Percentiles rank a stretch among this genome's conserved stretches.
Evolutionary conservation across 2,797 vertebrate genomes (phyloP).

Genomic region (Uromys caudimaculatus): DNA sequence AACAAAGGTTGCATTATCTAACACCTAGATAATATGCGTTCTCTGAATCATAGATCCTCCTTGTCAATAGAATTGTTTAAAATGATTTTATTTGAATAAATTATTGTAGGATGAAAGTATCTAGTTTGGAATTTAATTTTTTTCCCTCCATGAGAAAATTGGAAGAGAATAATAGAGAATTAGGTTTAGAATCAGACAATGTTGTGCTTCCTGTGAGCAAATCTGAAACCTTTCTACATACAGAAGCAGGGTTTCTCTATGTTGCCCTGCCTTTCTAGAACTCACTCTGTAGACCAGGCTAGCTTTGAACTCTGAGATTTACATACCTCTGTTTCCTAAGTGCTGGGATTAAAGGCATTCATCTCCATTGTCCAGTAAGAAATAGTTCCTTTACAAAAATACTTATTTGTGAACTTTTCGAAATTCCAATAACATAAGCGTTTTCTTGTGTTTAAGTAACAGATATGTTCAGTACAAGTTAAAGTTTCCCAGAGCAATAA

Average conservation of each 20-base stretch:
- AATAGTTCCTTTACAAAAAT: background rate
- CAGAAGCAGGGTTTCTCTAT: background rate
- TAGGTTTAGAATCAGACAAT: background rate
- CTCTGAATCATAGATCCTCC: background rate
- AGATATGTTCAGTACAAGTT: constrained; percentile 3
- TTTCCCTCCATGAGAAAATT: background rate
- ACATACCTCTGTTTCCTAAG: background rate
- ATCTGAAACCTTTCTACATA: constrained; percentile 14
- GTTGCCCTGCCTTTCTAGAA: background rate
- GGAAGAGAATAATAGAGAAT: background rate
- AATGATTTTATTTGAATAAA: background rate
- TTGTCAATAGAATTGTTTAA: background rate
- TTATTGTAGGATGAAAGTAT: background rate
- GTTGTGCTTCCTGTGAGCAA: background rate
- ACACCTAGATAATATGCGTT: background rate
- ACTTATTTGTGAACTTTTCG: background rate
- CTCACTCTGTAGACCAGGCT: background rate
- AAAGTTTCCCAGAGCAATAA: background rate
- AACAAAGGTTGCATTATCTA: constrained; percentile 25
- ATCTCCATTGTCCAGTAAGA: background rate
- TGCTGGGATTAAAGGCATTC: background rate
- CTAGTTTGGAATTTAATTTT: constrained; percentile 22
- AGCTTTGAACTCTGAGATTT: background rate
- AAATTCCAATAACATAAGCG: background rate
- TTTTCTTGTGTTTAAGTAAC: background rate